Conservation (phyloP, 1,140 invertebrate genomes). For the Mycetomoellerius zeteki region DNA sequence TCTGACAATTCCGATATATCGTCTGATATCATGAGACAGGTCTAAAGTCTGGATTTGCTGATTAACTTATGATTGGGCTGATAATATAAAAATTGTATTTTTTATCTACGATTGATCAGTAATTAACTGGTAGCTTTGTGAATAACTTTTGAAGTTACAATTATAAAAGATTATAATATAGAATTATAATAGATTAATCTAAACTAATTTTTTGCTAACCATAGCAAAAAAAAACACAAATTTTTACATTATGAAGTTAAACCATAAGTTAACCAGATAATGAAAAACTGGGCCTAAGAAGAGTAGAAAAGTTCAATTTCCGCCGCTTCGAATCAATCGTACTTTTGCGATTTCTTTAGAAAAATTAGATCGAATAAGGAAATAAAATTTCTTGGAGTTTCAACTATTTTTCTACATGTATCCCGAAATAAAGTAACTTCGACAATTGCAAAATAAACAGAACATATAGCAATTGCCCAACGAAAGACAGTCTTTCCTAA, state of each 20-base stretch:
- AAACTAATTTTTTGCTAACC: too few species aligned
- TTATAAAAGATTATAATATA: too few species aligned
- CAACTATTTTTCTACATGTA: neutral
- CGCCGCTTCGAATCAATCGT: neutral
- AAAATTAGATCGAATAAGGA: neutral
- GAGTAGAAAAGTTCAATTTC: neutral
- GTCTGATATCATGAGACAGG: slow-evolving; percentile 16
- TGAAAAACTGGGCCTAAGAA: neutral
- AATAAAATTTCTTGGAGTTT: neutral
- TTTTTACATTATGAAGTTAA: too few species aligned
- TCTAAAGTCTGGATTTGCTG: too few species aligned
- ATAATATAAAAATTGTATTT: too few species aligned
- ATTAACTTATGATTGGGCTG: too few species aligned
- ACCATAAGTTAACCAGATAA: too few species aligned
- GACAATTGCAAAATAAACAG: neutral
- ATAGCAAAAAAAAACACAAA: too few species aligned
- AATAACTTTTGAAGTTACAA: too few species aligned
- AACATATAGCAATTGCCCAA: neutral
- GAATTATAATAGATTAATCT: too few species aligned
- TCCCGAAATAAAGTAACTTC: slow-evolving; percentile 9
- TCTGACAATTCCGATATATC: slow-evolving; percentile 34
- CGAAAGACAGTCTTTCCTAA: slow-evolving; percentile 11
- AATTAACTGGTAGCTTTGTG: too few species aligned
- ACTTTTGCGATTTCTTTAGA: neutral
- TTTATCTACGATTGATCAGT: too few species aligned